These are phyloP conservation scores for Rhopalosiphum padi DNA, from an alignment of 1,140 invertebrate species.

Conservation along the genomic window DNA sequence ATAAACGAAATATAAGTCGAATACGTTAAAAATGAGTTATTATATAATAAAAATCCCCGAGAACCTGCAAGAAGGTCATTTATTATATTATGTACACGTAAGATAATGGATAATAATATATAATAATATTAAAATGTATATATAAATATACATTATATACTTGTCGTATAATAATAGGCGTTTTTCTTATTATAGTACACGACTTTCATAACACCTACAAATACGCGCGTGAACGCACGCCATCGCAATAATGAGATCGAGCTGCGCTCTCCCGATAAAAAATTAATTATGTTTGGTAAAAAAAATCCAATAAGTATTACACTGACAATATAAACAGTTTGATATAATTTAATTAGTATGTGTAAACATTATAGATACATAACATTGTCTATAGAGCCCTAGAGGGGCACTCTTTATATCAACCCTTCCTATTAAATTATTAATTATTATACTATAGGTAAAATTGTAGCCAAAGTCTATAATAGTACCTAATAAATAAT, in stretches of 20 bases:
- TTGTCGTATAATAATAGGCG: neutral
- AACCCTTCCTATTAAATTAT: neutral
- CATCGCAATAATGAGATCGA: neutral
- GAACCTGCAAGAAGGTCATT: neutral
- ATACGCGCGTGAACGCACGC: neutral
- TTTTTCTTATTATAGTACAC: neutral
- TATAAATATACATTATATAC: neutral
- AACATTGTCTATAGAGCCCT: neutral
- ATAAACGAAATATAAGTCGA: neutral
- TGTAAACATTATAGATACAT: neutral
- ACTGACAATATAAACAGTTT: neutral
- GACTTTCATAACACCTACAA: neutral
- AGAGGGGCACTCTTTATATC: neutral
- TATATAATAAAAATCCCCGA: neutral
- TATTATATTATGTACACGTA: neutral
- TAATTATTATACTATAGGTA: neutral
- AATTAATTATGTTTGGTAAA: neutral
- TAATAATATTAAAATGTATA: neutral
- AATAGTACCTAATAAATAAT: neutral
- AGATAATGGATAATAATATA: neutral
- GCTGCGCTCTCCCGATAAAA: neutral
- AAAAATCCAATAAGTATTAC: neutral
- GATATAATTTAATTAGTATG: neutral
- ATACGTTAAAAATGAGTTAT: slow-evolving; percentile 12
- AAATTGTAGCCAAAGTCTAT: neutral